Conservation (phyloP, 2,888 invertebrate genomes). For the Eristalinus aeneus region DNA sequence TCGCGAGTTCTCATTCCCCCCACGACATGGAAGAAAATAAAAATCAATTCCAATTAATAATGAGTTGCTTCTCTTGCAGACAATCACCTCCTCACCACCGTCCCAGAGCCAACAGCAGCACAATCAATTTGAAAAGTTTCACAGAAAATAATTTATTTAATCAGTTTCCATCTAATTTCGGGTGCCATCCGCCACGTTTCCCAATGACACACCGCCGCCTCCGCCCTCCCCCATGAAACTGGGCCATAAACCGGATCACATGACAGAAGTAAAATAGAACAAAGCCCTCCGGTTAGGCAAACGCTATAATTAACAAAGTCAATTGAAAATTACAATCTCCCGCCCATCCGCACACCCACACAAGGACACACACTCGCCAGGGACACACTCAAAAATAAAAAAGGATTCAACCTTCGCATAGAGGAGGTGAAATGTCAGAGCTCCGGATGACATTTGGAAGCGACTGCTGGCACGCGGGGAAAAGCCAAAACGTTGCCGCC, state of each 20-base stretch:
- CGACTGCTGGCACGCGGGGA: constrained; percentile 15
- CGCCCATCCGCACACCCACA: background rate
- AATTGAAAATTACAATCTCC: constrained; percentile 62
- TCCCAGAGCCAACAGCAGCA: too few relatives aligned
- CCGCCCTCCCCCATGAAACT: background rate
- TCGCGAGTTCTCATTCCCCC: background rate
- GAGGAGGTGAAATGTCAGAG: constrained; percentile 28
- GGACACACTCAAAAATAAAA: background rate
- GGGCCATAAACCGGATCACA: constrained; percentile 42
- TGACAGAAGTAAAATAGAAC: constrained; percentile 57
- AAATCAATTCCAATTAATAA: constrained; percentile 58
- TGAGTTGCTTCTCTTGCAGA: background rate
- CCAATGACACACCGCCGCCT: background rate
- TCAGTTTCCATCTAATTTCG: constrained; percentile 61
- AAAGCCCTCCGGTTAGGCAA: constrained; percentile 45
- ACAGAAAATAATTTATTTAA: constrained; percentile 59
- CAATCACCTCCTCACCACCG: background rate
- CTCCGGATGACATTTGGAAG: constrained; percentile 36
- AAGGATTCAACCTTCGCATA: constrained; percentile 43
- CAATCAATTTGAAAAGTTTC: constrained; percentile 8
- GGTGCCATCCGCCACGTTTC: constrained; percentile 27
- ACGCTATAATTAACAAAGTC: constrained; percentile 66
- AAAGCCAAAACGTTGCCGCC: background rate
- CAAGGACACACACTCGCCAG: background rate
- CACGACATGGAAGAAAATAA: constrained; percentile 1